Evolutionary conservation across 2,113 vertebrate species (phyloP).

Genomic region (Agelaius phoeniceus): DNA sequence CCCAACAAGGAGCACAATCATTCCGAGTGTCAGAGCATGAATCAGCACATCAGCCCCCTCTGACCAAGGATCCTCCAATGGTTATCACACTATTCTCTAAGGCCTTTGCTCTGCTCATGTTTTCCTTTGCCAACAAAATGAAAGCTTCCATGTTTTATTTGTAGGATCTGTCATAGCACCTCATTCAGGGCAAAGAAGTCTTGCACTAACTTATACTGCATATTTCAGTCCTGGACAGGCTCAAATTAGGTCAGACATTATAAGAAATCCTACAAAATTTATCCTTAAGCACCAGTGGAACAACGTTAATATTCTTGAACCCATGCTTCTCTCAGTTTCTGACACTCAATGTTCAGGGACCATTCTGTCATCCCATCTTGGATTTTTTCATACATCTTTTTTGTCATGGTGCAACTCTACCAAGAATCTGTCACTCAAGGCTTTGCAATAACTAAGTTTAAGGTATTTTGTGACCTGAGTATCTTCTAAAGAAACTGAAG

Average conservation of each 20-base stretch:
- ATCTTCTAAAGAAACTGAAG: background rate
- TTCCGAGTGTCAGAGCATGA: constrained; percentile 16
- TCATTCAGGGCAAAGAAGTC: constrained; percentile 33
- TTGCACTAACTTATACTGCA: background rate
- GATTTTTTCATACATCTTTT: background rate
- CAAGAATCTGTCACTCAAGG: background rate
- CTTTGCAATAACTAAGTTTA: background rate
- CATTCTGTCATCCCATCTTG: background rate
- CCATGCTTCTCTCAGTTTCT: background rate
- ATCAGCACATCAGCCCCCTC: constrained; percentile 38
- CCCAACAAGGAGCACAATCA: constrained; percentile 3
- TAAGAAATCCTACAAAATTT: background rate
- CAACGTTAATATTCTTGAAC: background rate
- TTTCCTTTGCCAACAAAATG: constrained; percentile 9
- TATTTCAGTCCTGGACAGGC: background rate
- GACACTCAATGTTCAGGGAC: background rate
- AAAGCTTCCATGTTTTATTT: constrained; percentile 16
- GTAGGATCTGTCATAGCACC: constrained; percentile 41
- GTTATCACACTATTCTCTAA: constrained; percentile 1
- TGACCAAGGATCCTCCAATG: background rate
- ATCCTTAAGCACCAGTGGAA: background rate
- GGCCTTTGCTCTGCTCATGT: constrained; percentile 39
- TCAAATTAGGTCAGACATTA: background rate
- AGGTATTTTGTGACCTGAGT: background rate
- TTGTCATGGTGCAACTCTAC: background rate